Conservation (phyloP, 2,113 vertebrate genomes). For the Trachemys scripta region DNA sequence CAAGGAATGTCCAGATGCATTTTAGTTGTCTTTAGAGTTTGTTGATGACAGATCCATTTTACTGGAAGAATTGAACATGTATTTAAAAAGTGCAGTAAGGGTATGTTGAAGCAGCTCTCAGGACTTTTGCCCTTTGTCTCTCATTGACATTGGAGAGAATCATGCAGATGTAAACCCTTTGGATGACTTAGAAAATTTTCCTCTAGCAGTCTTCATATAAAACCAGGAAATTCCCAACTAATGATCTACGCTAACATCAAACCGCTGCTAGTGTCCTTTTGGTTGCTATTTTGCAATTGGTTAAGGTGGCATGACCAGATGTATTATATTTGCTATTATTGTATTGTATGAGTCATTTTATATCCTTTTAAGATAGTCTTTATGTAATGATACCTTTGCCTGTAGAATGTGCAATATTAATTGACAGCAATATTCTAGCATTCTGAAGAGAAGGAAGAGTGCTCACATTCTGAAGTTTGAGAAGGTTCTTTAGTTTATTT, state of each 20-base stretch:
- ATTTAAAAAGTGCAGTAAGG: constrained; percentile 2
- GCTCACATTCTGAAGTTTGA: background rate
- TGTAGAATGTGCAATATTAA: background rate
- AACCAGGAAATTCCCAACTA: constrained; percentile 2
- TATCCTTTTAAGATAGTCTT: background rate
- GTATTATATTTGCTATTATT: background rate
- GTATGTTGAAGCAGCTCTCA: background rate
- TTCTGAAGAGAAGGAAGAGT: background rate
- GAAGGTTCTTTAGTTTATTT: background rate
- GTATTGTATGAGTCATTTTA: background rate
- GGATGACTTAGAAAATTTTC: background rate
- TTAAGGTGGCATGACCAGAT: background rate
- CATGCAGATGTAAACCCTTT: background rate
- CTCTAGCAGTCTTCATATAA: background rate
- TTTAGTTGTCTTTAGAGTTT: background rate
- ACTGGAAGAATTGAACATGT: background rate
- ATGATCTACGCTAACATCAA: background rate
- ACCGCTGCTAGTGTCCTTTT: background rate
- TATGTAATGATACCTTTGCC: background rate
- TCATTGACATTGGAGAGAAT: background rate
- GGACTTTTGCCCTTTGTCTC: constrained; percentile 16
- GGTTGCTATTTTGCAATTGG: background rate
- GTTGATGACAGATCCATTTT: background rate
- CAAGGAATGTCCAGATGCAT: background rate
- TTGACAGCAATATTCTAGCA: background rate